Evolutionary conservation across 2,113 vertebrate species (phyloP).

Genomic region (Chloropsis hardwickii): DNA sequence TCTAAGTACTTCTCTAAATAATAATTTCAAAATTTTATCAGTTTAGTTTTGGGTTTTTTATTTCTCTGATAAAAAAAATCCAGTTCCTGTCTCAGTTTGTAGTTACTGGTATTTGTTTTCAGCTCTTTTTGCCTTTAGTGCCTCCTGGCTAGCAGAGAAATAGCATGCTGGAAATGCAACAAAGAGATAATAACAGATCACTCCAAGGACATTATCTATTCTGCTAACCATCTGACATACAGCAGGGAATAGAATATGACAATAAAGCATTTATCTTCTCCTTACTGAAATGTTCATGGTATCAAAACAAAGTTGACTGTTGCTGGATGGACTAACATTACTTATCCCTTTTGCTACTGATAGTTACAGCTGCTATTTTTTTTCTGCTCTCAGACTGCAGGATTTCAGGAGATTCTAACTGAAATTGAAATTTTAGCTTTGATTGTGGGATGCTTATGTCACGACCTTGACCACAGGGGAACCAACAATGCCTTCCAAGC

Average conservation of each 20-base stretch:
- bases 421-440: constrained; percentile 96
- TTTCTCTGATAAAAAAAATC: not conserved
- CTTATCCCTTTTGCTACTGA: constrained; percentile 32
- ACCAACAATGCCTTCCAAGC: constrained; percentile 99
- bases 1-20: not conserved
- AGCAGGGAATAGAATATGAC: constrained; percentile 36
- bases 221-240: constrained; percentile 59
- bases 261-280: constrained; percentile 69
- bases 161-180: constrained; percentile 12
- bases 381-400: constrained; percentile 82
- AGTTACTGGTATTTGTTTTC: constrained; percentile 5
- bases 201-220: constrained; percentile 40
- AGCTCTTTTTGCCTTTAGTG: not conserved
- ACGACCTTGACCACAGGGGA: constrained; percentile 98
- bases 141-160: not conserved
- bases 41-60: not conserved
- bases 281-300: constrained; percentile 50
- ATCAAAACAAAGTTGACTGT: constrained; percentile 60
- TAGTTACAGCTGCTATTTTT: constrained; percentile 61
- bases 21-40: not conserved
- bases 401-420: constrained; percentile 94
- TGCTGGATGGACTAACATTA: constrained; percentile 34
- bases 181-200: constrained; percentile 60
- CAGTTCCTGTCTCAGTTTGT: not conserved
- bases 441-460: constrained; percentile 97